A percentile compares a stretch with the other conserved stretches of the same genome.
Conservation (phyloP, 2,888 invertebrate genomes). For the Tetragnatha montana region DNA sequence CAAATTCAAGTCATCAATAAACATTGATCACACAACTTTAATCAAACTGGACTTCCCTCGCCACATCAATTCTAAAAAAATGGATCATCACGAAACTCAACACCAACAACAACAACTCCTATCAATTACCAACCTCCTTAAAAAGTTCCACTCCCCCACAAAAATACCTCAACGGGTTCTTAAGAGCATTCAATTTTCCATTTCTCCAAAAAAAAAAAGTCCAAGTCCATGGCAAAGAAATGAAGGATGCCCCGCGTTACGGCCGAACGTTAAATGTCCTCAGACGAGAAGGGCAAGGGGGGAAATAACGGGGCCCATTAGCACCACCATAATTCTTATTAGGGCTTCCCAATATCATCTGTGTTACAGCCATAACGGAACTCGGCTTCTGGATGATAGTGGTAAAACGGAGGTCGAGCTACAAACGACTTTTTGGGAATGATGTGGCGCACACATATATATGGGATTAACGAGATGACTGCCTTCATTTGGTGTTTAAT, state of each 20-base stretch:
- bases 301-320: constrained; percentile 19
- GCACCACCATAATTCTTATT: constrained; percentile 37
- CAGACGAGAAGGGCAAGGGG: neutral
- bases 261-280: neutral
- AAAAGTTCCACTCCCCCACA: neutral
- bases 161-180: constrained; percentile 1
- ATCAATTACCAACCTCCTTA: neutral
- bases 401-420: neutral
- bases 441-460: neutral
- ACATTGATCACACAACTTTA: too few species aligned
- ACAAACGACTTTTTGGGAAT: neutral
- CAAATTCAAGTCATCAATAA: too few species aligned
- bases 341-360: constrained; percentile 15
- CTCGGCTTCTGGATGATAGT: neutral
- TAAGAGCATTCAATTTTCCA: constrained; percentile 16
- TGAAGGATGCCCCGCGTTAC: neutral
- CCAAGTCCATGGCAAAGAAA: constrained; percentile 4
- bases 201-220: neutral
- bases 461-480: neutral
- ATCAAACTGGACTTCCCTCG: too few species aligned
- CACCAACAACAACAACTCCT: neutral
- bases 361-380: constrained; percentile 6
- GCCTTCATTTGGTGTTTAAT: neutral
- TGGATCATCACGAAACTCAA: neutral
- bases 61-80: too few species aligned